Percentiles rank a stretch among this genome's conserved stretches.
Conservation (phyloP, 1,140 invertebrate genomes). For the Meloidogyne floridensis region DNA sequence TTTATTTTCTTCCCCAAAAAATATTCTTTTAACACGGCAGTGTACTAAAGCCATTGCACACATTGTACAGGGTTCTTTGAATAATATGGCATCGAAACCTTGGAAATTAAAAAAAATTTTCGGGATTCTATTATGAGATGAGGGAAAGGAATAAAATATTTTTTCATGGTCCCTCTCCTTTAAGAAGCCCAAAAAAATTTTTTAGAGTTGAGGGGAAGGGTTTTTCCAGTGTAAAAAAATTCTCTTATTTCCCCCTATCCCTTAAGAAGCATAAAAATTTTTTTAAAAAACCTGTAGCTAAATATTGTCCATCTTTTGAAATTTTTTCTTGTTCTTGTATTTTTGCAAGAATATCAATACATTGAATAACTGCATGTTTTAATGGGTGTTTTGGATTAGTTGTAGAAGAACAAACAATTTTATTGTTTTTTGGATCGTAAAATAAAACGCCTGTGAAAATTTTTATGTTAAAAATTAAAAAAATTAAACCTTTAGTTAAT, state of each 20-base stretch:
- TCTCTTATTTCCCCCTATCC: no score
- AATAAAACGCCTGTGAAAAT: conserved; percentile 23
- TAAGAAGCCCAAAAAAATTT: no score
- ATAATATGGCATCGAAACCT: conserved; percentile 31
- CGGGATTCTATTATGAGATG: no score
- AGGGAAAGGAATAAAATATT: no score
- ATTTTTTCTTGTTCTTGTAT: conserved; percentile 14
- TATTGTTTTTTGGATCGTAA: conserved; percentile 29
- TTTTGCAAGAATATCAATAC: conserved; percentile 24
- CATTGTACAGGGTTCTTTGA: conserved; percentile 39
- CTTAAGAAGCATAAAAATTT: background rate
- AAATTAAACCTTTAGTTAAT: conserved; percentile 15
- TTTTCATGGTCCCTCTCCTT: no score
- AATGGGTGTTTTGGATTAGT: background rate
- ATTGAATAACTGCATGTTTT: conserved; percentile 32
- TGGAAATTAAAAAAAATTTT: background rate
- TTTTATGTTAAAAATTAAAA: conserved; percentile 14
- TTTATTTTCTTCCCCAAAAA: conserved; percentile 28
- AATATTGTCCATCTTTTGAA: conserved; percentile 31
- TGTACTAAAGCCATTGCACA: conserved; percentile 41
- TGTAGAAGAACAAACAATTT: conserved; percentile 26
- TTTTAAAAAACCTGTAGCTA: conserved; percentile 30
- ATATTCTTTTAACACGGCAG: conserved; percentile 31
- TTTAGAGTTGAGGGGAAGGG: no score
- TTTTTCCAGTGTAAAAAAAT: no score